Conservation (phyloP, 2,113 vertebrate species). For the Kryptolebias marmoratus region DNA sequence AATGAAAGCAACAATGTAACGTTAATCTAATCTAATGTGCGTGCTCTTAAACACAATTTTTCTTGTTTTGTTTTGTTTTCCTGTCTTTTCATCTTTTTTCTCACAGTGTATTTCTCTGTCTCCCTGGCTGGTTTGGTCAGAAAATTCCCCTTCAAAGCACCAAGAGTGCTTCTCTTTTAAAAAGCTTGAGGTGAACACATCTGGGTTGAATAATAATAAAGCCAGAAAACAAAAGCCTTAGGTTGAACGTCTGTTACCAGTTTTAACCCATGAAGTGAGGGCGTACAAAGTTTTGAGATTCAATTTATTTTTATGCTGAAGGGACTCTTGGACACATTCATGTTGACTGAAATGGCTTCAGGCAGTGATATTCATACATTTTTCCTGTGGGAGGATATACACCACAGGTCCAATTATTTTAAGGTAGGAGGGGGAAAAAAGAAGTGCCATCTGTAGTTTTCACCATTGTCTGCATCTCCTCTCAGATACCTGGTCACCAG, state of each 20-base stretch:
- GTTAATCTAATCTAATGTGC: slow-evolving; percentile 5
- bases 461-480: slow-evolving; percentile 48
- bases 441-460: slow-evolving; percentile 46
- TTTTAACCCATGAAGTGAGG: not conserved
- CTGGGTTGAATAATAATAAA: not conserved
- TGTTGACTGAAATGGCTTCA: slow-evolving; percentile 48
- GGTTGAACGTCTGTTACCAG: not conserved
- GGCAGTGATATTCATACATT: slow-evolving; percentile 50
- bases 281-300: not conserved
- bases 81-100: slow-evolving; percentile 5
- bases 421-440: not conserved
- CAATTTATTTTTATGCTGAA: slow-evolving; percentile 11
- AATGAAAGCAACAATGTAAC: not conserved
- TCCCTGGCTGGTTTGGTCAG: slow-evolving; percentile 11
- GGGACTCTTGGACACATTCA: slow-evolving; percentile 26
- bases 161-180: slow-evolving; percentile 5
- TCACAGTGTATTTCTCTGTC: slow-evolving; percentile 9
- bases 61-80: not conserved
- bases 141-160: slow-evolving; percentile 21
- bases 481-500: slow-evolving; percentile 40
- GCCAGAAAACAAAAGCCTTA: not conserved
- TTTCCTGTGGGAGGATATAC: slow-evolving; percentile 39
- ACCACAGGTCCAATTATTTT: slow-evolving; percentile 37
- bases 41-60: slow-evolving; percentile 10
- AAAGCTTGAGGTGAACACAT: slow-evolving; percentile 19